These are phyloP conservation scores for Stramonita haemastoma DNA, from an alignment of 2,888 invertebrate species.

Conservation along the genomic window DNA sequence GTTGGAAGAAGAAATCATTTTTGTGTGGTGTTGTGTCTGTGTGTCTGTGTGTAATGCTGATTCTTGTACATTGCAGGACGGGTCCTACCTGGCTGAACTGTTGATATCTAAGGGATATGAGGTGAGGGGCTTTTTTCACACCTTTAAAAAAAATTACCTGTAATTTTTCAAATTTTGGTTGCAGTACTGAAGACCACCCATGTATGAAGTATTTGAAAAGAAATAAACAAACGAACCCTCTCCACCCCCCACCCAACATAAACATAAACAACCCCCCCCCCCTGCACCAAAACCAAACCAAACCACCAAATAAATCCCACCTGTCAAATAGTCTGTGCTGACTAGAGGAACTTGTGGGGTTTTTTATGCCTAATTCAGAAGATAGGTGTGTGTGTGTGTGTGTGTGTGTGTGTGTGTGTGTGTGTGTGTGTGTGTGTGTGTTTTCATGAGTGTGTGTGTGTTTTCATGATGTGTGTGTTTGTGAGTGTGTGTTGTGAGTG, in stretches of 20 bases:
- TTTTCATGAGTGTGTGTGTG: slow-evolving; percentile 10
- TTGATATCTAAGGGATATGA: slow-evolving; percentile 68
- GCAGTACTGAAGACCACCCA: no score
- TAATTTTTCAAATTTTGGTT: no score
- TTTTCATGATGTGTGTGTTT: neutral
- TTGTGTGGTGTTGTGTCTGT: neutral
- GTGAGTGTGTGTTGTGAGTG: neutral
- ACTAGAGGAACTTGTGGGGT: no score
- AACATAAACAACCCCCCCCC: neutral
- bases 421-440: neutral
- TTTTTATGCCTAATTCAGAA: no score
- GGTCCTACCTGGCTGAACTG: slow-evolving; percentile 69
- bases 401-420: neutral
- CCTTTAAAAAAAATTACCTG: no score
- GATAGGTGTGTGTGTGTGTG: no score
- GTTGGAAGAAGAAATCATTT: no score
- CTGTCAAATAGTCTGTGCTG: no score
- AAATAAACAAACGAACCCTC: neutral
- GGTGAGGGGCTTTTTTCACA: slow-evolving; percentile 50
- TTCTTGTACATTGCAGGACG: slow-evolving; percentile 59
- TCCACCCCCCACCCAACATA: neutral
- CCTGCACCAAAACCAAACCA: neutral
- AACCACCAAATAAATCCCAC: no score
- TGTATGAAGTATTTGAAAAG: no score
- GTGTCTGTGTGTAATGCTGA: neutral